phyloP scores from a whole-genome alignment of 2,113 vertebrate genomes.

The Bujurquina vittata region DNA sequence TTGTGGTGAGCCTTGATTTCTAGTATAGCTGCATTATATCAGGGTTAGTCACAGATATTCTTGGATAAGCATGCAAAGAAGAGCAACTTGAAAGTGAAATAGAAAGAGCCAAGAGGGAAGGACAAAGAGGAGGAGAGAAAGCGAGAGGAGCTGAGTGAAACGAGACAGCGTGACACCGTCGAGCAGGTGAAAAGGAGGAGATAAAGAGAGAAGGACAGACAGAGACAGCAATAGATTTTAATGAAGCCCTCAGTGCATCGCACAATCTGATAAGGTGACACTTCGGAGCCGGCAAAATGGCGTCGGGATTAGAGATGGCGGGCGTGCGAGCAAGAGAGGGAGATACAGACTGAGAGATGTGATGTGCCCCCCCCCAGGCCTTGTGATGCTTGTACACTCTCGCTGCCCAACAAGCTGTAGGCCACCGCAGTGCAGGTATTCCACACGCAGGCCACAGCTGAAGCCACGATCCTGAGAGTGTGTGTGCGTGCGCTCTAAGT shows the following conservation, averaged over 20 bases:
- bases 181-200: constrained; percentile 1
- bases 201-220: background rate
- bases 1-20: background rate
- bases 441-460: background rate
- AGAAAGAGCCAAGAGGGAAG: background rate
- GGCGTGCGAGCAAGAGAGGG: background rate
- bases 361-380: background rate
- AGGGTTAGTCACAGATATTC: background rate
- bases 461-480: background rate
- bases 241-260: constrained; percentile 34
- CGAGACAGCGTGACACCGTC: background rate
- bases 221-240: constrained; percentile 26
- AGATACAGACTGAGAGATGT: constrained; percentile 7
- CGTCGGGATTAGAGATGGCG: background rate
- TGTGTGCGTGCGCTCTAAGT: background rate
- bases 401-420: background rate
- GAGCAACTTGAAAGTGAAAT: background rate
- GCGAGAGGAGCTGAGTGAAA: background rate
- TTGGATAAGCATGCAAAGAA: background rate
- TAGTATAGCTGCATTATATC: background rate
- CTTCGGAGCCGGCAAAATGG: constrained; percentile 13
- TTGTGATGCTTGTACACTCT: background rate
- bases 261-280: constrained; percentile 40
- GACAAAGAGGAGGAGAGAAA: background rate
- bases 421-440: constrained; percentile 27